These are phyloP conservation scores for Cyclophora punctaria DNA, from an alignment of 2,888 invertebrate species.

Conservation along the genomic window DNA sequence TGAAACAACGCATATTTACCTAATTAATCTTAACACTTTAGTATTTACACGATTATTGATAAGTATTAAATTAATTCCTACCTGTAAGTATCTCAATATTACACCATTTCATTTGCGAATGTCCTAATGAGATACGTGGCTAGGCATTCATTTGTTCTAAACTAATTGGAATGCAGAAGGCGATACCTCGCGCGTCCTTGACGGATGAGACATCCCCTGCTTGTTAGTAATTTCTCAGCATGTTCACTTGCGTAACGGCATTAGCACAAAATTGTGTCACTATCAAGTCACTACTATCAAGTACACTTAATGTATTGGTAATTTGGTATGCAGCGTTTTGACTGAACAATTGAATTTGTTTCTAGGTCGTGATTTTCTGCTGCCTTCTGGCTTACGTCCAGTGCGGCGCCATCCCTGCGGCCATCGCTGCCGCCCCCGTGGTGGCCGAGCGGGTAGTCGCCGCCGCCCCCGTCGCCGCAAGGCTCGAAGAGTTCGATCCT, in stretches of 20 bases:
- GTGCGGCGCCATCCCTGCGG: slow-evolving; percentile 37
- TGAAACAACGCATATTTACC: too few species aligned
- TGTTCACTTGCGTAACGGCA: slow-evolving; percentile 50
- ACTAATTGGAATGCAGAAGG: slow-evolving; percentile 47
- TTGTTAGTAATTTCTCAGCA: slow-evolving; percentile 65
- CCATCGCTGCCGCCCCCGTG: slow-evolving; percentile 37
- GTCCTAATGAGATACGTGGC: neutral
- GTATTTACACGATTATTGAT: too few species aligned
- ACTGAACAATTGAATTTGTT: slow-evolving; percentile 8
- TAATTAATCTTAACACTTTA: too few species aligned
- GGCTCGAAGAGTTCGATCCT: slow-evolving; percentile 66
- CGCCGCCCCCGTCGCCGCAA: slow-evolving; percentile 26
- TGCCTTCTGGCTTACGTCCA: slow-evolving; percentile 48
- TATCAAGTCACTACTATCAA: slow-evolving; percentile 43
- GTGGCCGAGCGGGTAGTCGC: slow-evolving; percentile 25
- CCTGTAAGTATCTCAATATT: too few species aligned
- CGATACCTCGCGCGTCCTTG: slow-evolving; percentile 49
- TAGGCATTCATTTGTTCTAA: slow-evolving; percentile 9
- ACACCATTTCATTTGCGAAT: too few species aligned
- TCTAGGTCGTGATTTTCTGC: slow-evolving; percentile 48
- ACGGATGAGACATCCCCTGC: slow-evolving; percentile 42
- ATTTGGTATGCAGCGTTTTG: neutral
- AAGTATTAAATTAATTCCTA: too few species aligned
- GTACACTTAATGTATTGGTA: slow-evolving; percentile 34
- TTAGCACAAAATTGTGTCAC: slow-evolving; percentile 62